phyloP scores from a whole-genome alignment of 2,113 vertebrate genomes.

The Halichoeres trimaculatus region DNA sequence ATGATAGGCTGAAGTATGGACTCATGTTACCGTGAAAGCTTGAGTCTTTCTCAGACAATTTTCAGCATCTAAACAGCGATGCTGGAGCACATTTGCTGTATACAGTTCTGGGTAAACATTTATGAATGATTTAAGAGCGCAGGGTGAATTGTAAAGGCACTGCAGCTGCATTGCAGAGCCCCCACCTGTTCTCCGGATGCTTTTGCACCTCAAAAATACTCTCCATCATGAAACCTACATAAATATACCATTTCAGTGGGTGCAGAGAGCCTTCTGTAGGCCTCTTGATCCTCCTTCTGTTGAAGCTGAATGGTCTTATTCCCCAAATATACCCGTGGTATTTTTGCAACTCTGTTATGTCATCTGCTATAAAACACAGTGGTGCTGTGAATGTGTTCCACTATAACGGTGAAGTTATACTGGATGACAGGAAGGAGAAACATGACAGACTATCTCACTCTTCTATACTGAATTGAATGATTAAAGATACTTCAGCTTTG shows the following conservation, averaged over 20 bases:
- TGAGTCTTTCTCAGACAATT: constrained; percentile 24
- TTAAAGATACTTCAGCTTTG: not conserved
- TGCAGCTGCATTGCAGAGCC: constrained; percentile 45
- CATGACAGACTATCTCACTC: too few species aligned
- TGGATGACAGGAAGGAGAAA: constrained; percentile 11
- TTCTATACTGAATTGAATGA: not conserved
- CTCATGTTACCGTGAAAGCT: constrained; percentile 40
- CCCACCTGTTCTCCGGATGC: constrained; percentile 38
- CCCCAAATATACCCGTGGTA: not conserved
- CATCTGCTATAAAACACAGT: constrained; percentile 9
- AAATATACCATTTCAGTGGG: constrained; percentile 4
- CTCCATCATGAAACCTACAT: constrained; percentile 3
- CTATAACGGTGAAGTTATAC: constrained; percentile 23
- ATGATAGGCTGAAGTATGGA: constrained; percentile 60
- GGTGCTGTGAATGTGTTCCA: constrained; percentile 19
- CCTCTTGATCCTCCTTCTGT: constrained; percentile 16
- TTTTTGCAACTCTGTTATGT: not conserved
- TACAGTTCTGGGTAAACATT: constrained; percentile 67
- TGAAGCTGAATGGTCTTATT: constrained; percentile 4
- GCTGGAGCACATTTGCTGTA: constrained; percentile 51
- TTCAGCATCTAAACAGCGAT: constrained; percentile 53
- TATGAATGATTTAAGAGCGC: constrained; percentile 76
- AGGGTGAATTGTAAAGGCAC: constrained; percentile 47
- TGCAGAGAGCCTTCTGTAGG: constrained; percentile 6
- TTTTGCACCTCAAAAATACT: constrained; percentile 16